These are phyloP conservation scores for Xylota segnis DNA, from an alignment of 2,888 invertebrate genomes.

Conservation along the genomic window DNA sequence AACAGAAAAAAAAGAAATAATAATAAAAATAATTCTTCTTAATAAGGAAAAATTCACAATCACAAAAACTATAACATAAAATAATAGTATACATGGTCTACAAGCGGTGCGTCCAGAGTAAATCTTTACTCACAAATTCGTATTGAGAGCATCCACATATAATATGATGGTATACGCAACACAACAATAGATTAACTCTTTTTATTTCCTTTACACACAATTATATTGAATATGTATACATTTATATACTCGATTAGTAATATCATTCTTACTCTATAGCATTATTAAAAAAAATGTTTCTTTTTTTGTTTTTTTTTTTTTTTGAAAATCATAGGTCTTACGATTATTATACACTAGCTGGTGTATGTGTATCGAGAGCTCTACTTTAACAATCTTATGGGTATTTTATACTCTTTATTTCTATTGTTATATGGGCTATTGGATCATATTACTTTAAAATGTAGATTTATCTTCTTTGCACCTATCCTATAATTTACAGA, in stretches of 20 bases:
- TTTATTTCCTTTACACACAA: conserved; percentile 58
- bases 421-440: conserved; percentile 20
- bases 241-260: conserved; percentile 59
- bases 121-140: conserved; percentile 22
- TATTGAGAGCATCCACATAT: conserved; percentile 43
- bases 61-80: conserved; percentile 70
- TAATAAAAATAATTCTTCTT: conserved; percentile 46
- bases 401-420: conserved; percentile 48
- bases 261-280: conserved; percentile 49
- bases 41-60: conserved; percentile 69
- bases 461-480: conserved; percentile 41
- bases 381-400: conserved; percentile 52
- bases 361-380: conserved; percentile 42
- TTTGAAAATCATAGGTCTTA: conserved; percentile 33
- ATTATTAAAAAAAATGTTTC: conserved; percentile 54
- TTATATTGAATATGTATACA: conserved; percentile 67
- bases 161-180: conserved; percentile 25
- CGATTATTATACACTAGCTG: conserved; percentile 42
- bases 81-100: conserved; percentile 69
- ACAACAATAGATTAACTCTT: conserved; percentile 45
- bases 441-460: conserved; percentile 37
- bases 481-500: conserved; percentile 58
- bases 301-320: conserved; percentile 19
- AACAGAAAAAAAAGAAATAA: conserved; percentile 67
- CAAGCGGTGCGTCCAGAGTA: conserved; percentile 63